Evolutionary conservation across 2,888 invertebrate genomes (phyloP).

Genomic region (Andrena minutula): DNA sequence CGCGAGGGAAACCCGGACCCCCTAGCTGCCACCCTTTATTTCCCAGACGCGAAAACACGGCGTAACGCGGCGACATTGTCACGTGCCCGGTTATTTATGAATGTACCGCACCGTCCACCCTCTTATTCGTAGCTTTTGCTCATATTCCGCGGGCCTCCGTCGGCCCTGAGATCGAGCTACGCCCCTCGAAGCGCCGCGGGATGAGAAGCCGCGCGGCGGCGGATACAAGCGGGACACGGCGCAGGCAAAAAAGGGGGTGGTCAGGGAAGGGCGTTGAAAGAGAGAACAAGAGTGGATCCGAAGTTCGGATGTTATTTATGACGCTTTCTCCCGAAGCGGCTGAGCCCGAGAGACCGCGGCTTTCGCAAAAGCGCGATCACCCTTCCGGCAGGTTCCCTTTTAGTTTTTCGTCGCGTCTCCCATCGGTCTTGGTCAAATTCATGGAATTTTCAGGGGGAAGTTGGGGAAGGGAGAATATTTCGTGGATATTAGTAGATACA

Average conservation of each 20-base stretch:
- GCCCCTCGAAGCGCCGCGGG: constrained; percentile 46
- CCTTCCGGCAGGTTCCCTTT: constrained; percentile 57
- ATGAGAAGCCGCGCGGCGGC: constrained; percentile 57
- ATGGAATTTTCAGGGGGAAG: background rate
- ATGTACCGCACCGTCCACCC: constrained; percentile 76
- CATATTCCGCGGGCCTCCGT: constrained; percentile 76
- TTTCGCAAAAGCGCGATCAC: constrained; percentile 68
- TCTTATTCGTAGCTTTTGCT: constrained; percentile 79
- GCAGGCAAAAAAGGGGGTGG: constrained; percentile 54
- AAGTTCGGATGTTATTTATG: constrained; percentile 78
- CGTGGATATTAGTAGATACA: too few relatives aligned
- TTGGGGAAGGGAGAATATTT: background rate
- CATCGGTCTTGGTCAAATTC: constrained; percentile 5
- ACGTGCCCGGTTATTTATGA: constrained; percentile 80
- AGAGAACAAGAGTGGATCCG: constrained; percentile 63
- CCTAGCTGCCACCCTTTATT: constrained; percentile 41
- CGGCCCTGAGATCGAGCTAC: constrained; percentile 55
- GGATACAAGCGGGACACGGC: constrained; percentile 52
- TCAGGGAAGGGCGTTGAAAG: constrained; percentile 35
- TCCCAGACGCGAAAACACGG: constrained; percentile 53
- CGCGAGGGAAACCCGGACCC: constrained; percentile 24
- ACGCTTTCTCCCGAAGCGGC: constrained; percentile 71
- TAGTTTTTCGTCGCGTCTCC: constrained; percentile 38
- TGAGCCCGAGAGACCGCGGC: constrained; percentile 65
- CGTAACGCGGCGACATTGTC: constrained; percentile 70